phyloP scores from a whole-genome alignment of 2,888 invertebrate genomes.

The Megaustenia siamemsis region DNA sequence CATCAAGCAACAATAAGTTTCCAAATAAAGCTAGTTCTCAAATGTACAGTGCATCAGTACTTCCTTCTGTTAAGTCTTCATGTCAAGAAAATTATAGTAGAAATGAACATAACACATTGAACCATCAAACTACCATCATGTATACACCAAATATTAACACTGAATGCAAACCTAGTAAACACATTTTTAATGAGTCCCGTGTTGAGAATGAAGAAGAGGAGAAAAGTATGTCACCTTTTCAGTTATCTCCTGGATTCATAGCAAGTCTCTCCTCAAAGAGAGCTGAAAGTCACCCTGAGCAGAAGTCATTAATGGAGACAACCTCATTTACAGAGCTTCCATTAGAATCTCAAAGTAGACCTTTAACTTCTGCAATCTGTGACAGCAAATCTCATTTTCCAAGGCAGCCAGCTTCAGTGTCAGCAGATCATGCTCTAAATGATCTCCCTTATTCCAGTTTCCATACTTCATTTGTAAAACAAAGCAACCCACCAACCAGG shows the following conservation, averaged over 20 bases:
- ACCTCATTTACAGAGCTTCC: neutral
- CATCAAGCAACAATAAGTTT: neutral
- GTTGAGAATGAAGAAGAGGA: neutral
- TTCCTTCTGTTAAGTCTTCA: neutral
- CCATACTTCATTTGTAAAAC: neutral
- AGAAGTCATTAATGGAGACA: neutral
- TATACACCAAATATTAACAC: neutral
- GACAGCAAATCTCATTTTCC: neutral
- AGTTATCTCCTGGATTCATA: slow-evolving; percentile 41
- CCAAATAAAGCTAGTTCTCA: neutral
- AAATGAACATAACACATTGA: neutral
- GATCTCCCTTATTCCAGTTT: neutral
- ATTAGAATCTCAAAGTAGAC: neutral
- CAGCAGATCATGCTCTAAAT: neutral
- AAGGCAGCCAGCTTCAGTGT: neutral
- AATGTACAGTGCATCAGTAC: neutral
- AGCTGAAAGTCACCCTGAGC: slow-evolving; percentile 15
- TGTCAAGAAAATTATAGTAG: neutral
- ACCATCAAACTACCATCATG: neutral
- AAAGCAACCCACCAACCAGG: neutral
- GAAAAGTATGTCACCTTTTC: slow-evolving; percentile 38
- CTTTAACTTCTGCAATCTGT: neutral
- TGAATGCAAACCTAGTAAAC: neutral
- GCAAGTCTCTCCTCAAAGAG: slow-evolving; percentile 46
- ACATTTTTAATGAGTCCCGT: neutral